phyloP scores from a whole-genome alignment of 2,113 vertebrate species.

The Pantherophis guttatus region DNA sequence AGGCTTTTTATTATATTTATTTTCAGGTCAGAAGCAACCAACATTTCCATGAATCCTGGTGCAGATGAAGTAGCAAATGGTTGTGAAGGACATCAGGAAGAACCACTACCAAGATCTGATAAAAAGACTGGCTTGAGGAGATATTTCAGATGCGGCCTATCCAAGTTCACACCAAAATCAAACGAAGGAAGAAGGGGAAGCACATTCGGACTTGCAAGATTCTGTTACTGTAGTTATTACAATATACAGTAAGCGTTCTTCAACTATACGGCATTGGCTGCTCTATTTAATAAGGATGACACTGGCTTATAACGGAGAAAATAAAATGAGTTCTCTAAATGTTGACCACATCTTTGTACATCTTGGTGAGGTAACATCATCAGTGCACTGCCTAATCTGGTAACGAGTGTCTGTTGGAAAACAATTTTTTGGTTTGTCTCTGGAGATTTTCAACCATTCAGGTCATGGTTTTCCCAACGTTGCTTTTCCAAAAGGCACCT shows the following conservation, averaged over 20 bases:
- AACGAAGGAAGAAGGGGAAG: background rate
- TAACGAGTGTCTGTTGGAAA: background rate
- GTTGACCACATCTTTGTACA: background rate
- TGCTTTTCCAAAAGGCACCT: background rate
- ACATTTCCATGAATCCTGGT: conserved; percentile 10
- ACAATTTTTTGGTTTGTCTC: background rate
- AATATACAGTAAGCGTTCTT: background rate
- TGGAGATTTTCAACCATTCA: background rate
- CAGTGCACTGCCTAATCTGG: background rate
- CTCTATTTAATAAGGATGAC: background rate
- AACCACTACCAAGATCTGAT: background rate
- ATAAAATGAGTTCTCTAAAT: background rate
- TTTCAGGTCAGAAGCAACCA: background rate
- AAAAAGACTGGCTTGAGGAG: background rate
- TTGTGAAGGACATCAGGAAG: background rate
- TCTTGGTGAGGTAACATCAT: background rate
- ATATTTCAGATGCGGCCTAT: background rate
- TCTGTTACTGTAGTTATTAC: background rate
- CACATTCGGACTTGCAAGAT: background rate
- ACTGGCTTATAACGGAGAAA: background rate
- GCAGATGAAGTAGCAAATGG: background rate
- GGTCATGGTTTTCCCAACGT: background rate
- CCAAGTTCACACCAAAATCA: background rate
- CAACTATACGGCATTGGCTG: background rate
- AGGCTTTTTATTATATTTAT: background rate